phyloP scores from a whole-genome alignment of 2,888 invertebrate species.

The Drosophila neotestacea region DNA sequence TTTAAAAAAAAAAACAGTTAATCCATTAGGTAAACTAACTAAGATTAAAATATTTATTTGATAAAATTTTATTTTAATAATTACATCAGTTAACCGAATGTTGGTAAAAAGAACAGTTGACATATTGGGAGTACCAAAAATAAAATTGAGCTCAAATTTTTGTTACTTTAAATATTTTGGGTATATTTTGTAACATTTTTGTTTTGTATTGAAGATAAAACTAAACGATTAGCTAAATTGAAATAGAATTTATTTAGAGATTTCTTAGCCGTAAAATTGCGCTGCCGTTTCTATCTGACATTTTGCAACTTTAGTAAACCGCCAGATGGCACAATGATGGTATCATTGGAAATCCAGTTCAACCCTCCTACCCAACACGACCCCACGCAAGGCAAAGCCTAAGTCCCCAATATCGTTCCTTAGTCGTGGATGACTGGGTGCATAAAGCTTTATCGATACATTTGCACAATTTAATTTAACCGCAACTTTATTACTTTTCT shows the following conservation, averaged over 20 bases:
- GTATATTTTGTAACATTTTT: too few species aligned
- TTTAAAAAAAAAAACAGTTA: too few species aligned
- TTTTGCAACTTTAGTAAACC: conserved; percentile 10
- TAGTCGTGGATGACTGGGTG: conserved; percentile 29
- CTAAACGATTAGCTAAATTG: too few species aligned
- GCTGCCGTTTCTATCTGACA: background rate
- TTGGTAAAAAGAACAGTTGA: too few species aligned
- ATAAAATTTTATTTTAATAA: too few species aligned
- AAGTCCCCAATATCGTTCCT: background rate
- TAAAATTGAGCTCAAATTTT: too few species aligned
- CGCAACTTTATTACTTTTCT: conserved; percentile 78
- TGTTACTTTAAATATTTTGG: too few species aligned
- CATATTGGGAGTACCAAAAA: too few species aligned
- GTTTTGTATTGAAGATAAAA: too few species aligned
- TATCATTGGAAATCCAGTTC: background rate
- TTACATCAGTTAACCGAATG: too few species aligned
- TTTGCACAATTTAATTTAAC: conserved; percentile 79
- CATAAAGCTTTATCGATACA: conserved; percentile 73
- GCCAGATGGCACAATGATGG: conserved; percentile 16
- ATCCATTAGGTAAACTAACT: too few species aligned
- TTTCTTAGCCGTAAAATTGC: conserved; percentile 16
- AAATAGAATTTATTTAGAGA: background rate
- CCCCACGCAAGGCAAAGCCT: background rate
- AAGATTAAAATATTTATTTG: too few species aligned
- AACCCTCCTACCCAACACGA: background rate